Percentiles rank a stretch among this genome's conserved stretches.
These are phyloP conservation scores for Tapirus indicus DNA, from an alignment of 2,797 vertebrate genomes.

Conservation along the genomic window DNA sequence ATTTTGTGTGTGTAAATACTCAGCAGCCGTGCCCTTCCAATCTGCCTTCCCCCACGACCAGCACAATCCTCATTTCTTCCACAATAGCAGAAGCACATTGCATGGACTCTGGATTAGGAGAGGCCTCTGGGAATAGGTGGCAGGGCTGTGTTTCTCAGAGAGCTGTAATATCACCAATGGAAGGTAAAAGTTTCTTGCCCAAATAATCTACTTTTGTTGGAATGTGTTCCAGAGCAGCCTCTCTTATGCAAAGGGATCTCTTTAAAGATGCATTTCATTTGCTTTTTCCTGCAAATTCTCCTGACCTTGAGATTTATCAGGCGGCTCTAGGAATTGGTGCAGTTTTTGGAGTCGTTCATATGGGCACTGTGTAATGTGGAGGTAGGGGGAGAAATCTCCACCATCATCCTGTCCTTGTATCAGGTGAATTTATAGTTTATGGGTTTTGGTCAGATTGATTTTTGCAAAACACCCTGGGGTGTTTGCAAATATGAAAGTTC, in stretches of 20 bases:
- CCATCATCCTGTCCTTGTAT: slow-evolving; percentile 61
- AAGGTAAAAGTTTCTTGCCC: slow-evolving; percentile 71
- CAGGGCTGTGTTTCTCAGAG: not conserved
- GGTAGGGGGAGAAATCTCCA: slow-evolving; percentile 22
- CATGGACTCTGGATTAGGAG: slow-evolving; percentile 32
- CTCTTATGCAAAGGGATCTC: slow-evolving; percentile 45
- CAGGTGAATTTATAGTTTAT: slow-evolving; percentile 80
- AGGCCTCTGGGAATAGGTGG: not conserved
- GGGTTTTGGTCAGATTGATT: slow-evolving; percentile 82
- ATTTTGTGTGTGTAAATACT: not conserved
- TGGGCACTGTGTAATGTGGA: slow-evolving; percentile 10
- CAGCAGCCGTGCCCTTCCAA: not conserved
- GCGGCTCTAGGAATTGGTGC: slow-evolving; percentile 1
- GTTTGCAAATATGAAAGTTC: slow-evolving; percentile 83
- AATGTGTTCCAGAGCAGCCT: not conserved
- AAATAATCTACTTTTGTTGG: slow-evolving; percentile 48
- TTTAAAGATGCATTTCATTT: slow-evolving; percentile 73
- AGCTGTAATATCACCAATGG: slow-evolving; percentile 5
- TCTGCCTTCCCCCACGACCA: not conserved
- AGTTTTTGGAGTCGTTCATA: slow-evolving; percentile 51
- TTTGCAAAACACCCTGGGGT: slow-evolving; percentile 76
- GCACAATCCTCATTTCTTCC: not conserved
- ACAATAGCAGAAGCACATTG: not conserved
- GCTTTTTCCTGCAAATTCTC: slow-evolving; percentile 69
- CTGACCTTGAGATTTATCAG: slow-evolving; percentile 78